A percentile compares a stretch with the other conserved stretches of the same genome.
Evolutionary conservation across 2,797 vertebrate species (phyloP).

Genomic region (Lacerta viridis): DNA sequence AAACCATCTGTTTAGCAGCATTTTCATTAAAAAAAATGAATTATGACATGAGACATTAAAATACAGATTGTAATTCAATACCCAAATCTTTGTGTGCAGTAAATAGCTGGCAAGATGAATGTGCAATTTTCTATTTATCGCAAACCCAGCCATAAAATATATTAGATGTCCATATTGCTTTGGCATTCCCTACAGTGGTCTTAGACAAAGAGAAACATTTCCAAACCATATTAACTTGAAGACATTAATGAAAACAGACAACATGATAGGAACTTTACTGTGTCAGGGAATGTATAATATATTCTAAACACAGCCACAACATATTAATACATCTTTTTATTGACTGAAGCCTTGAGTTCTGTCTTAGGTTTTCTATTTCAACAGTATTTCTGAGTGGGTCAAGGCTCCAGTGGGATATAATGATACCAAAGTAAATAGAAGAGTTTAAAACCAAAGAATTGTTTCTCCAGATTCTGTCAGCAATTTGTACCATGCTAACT

Average conservation of each 20-base stretch:
- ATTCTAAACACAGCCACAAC: constrained; percentile 52
- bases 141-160: constrained; percentile 42
- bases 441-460: constrained; percentile 45
- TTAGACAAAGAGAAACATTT: constrained; percentile 59
- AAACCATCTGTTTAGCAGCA: background rate
- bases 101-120: background rate
- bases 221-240: constrained; percentile 51
- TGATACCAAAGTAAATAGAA: constrained; percentile 35
- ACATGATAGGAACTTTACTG: constrained; percentile 56
- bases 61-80: constrained; percentile 32
- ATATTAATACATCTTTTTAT: constrained; percentile 59
- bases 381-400: constrained; percentile 45
- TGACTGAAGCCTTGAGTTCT: constrained; percentile 55
- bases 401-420: constrained; percentile 43
- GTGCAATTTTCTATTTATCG: background rate
- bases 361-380: constrained; percentile 52
- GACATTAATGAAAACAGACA: constrained; percentile 55
- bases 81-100: constrained; percentile 41
- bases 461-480: constrained; percentile 53
- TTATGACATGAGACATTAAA: constrained; percentile 37
- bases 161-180: constrained; percentile 53
- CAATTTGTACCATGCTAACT: constrained; percentile 44
- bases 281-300: constrained; percentile 38
- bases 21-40: constrained; percentile 43
- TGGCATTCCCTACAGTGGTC: constrained; percentile 44